A percentile compares a stretch with the other conserved stretches of the same genome.
These are phyloP conservation scores for Phyllostomus discolor DNA, from an alignment of 2,113 vertebrate genomes.

Conservation along the genomic window DNA sequence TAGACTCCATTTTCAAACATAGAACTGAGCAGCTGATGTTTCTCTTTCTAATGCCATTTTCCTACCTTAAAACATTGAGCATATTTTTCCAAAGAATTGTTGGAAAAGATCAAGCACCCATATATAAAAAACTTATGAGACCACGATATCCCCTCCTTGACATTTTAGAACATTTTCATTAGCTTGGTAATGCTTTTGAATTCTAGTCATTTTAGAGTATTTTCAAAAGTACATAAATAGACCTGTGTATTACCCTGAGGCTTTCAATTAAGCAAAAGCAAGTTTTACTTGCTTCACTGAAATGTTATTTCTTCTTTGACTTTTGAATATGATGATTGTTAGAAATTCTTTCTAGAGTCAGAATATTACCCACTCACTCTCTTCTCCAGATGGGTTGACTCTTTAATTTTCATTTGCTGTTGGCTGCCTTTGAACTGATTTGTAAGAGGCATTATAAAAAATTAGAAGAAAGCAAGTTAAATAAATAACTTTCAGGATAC, in stretches of 20 bases:
- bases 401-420: neutral
- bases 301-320: neutral
- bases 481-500: neutral
- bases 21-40: neutral
- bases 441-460: neutral
- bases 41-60: constrained; percentile 4
- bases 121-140: neutral
- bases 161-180: constrained; percentile 29
- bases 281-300: neutral
- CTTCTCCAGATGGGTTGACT: neutral
- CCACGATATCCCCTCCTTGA: neutral
- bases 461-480: neutral
- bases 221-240: constrained; percentile 15
- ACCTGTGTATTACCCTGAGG: neutral
- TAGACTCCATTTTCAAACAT: constrained; percentile 25
- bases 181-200: neutral
- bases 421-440: neutral
- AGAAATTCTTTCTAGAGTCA: neutral
- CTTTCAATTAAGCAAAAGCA: neutral
- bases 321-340: constrained; percentile 13
- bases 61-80: constrained; percentile 15
- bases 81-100: constrained; percentile 28
- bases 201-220: neutral
- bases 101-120: constrained; percentile 8
- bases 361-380: neutral